Base-by-base conservation (phyloP, 2,797 vertebrate genomes). In the Sebastes iracundus region DNA sequence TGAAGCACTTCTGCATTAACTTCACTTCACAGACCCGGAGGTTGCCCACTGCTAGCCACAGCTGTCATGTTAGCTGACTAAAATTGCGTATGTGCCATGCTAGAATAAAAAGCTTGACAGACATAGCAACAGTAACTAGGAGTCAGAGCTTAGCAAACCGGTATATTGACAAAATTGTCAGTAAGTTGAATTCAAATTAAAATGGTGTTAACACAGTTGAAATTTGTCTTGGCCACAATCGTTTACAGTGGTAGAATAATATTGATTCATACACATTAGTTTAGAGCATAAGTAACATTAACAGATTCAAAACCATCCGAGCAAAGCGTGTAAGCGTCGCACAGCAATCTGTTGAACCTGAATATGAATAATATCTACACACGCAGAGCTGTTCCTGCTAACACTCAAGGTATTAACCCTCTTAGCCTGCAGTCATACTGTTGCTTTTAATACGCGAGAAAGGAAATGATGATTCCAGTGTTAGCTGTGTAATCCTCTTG, bases 401-500 rank as follows among this genome's bases (percentile, higher is more conserved):
- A 73, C 78, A 68, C 75, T 73, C 18, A 20, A 78, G 82, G 81
- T 84, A 84, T 86, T 72, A 90, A 72, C 77, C 80, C 55, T 79
- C 77, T 66, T 58, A 79, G 71, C 71, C 77, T 68, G 60, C 42
- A 82, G 65, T 81, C 79, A 65, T 69, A 52, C 32, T 74, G 65
- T 64, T 73, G 74, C 70, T 77, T 82, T 72, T 72, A 68, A 79
- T 35, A 30, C 25, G 63, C 20, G 56, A 79, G 66, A 80, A 85
- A 81, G 61, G n/a, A 80, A 81, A 71, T 58, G 75, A 84, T 77
- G 70, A 78, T 82, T 82, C 83, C 66, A 52, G 52, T 38, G 70
- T 86, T 63, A 66, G 72, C 75, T 55, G 61, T 80, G 69, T 86
- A 86, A 91, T 81, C 83, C 80, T 79, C 75, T 64, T 68, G 79